Base-by-base conservation (phyloP, 2,888 invertebrate species). In the Apodemia hepburni region DNA sequence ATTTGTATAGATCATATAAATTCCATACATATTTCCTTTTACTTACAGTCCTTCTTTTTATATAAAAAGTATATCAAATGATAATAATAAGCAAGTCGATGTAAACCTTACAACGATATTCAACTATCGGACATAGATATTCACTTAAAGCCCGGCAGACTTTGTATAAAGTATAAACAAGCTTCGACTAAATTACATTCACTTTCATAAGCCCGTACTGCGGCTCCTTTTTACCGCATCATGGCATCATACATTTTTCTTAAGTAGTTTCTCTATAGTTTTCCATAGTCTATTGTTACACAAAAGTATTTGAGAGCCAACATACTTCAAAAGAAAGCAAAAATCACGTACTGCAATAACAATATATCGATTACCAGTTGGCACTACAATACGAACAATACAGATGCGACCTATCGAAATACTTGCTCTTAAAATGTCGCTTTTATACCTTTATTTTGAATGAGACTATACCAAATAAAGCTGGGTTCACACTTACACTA, bases 151-250 rank as follows among this genome's bases (percentile, higher is more conserved):
- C 27, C 22, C 6, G 12, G 6, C 22, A 54, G 54, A 54, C 54
- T 54, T 27, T 12, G 54, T 27, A 27, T 22, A 54, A 54, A 54
- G 27, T 27, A 54, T 54, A 54, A 54, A 54, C 54, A 54, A 54
- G 27, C 54, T 54, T 15, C 27, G 15, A 27, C 6, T 12, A 51
- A 51, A 51, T 51, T 51, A 54, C 54, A 27, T 54, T 54, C 54
- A 54, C 54, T 27, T 54, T 54, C 27, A 54, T 54, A 54, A 54
- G 54, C 54, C 54, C 54, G 27, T 22, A 27, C 54, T 54, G 27
- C 54, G 15, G 54, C 27, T 54, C 27, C 54, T 54, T 54, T 54
- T 54, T 54, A 18, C 54, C 54, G 54, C 54, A 54, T 54, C 54
- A 27, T 54, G 5, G 54, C 54, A 54, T 54, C 54, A 27, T 54